A percentile compares a stretch with the other conserved stretches of the same genome.
Conservation (phyloP, 2,113 vertebrate genomes). For the Ophthalmolycus amberensis region DNA sequence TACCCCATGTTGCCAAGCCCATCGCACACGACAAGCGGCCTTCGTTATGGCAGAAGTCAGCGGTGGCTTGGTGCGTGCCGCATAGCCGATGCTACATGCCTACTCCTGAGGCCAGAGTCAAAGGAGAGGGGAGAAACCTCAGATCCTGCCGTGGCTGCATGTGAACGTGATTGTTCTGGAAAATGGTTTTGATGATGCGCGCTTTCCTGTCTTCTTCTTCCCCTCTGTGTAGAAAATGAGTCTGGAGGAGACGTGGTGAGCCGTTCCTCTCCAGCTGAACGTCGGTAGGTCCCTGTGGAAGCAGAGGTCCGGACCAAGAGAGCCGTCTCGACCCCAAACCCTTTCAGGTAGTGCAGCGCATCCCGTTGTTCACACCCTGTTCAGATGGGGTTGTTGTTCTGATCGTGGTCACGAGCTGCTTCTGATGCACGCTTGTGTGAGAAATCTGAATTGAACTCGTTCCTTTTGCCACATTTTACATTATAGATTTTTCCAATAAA, state of each 20-base stretch:
- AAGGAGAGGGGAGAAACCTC: slow-evolving; percentile 56
- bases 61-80: slow-evolving; percentile 52
- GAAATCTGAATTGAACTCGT: neutral
- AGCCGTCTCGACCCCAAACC: slow-evolving; percentile 81
- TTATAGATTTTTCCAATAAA: neutral
- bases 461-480: neutral
- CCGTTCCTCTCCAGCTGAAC: slow-evolving; percentile 76
- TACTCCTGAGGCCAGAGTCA: slow-evolving; percentile 75
- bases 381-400: neutral
- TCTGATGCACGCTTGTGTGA: neutral
- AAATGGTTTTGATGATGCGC: slow-evolving; percentile 70
- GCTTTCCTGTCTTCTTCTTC: slow-evolving; percentile 61
- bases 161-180: slow-evolving; percentile 70
- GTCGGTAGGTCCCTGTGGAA: slow-evolving; percentile 75
- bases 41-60: slow-evolving; percentile 72
- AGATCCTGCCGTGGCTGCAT: slow-evolving; percentile 53
- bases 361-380: neutral
- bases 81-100: slow-evolving; percentile 76
- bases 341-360: slow-evolving; percentile 87
- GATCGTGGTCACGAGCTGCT: neutral
- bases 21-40: slow-evolving; percentile 70
- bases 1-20: slow-evolving; percentile 79
- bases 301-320: slow-evolving; percentile 83
- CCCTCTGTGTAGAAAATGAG: slow-evolving; percentile 89
- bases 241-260: slow-evolving; percentile 88